Percentiles rank a stretch among this genome's conserved stretches.
These are phyloP conservation scores for Tyto alba DNA, from an alignment of 2,113 vertebrate species.

Conservation along the genomic window DNA sequence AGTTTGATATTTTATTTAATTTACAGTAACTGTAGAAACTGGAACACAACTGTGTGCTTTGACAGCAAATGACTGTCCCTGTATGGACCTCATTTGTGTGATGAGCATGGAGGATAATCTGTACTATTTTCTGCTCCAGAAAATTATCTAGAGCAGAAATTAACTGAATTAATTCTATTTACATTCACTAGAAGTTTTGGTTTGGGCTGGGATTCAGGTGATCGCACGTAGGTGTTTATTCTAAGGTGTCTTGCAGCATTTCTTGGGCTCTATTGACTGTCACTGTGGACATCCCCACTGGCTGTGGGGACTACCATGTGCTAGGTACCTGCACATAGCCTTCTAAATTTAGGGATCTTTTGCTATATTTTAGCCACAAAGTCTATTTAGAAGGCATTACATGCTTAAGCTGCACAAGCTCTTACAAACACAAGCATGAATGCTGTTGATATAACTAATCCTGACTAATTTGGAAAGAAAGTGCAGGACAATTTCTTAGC, in stretches of 20 bases:
- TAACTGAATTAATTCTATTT: background rate
- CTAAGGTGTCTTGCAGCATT: background rate
- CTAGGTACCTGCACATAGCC: background rate
- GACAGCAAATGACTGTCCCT: background rate
- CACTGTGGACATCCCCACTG: background rate
- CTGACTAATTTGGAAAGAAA: background rate
- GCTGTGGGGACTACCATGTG: background rate
- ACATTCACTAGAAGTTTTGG: background rate
- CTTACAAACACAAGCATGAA: background rate
- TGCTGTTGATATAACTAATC: background rate
- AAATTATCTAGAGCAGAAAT: background rate
- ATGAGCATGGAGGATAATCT: background rate
- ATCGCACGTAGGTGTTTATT: background rate
- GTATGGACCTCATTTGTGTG: background rate
- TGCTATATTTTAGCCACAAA: background rate
- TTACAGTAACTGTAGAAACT: background rate
- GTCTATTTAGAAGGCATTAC: background rate
- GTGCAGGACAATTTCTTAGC: background rate
- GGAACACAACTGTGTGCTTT: background rate
- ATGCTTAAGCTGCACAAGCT: background rate
- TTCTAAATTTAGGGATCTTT: background rate
- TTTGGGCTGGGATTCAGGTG: background rate
- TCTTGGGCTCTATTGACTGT: background rate
- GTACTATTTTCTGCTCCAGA: background rate
- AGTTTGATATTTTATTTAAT: background rate